These are phyloP conservation scores for Dasysyrphus tricinctus DNA, from an alignment of 2,888 invertebrate genomes.

Conservation along the genomic window DNA sequence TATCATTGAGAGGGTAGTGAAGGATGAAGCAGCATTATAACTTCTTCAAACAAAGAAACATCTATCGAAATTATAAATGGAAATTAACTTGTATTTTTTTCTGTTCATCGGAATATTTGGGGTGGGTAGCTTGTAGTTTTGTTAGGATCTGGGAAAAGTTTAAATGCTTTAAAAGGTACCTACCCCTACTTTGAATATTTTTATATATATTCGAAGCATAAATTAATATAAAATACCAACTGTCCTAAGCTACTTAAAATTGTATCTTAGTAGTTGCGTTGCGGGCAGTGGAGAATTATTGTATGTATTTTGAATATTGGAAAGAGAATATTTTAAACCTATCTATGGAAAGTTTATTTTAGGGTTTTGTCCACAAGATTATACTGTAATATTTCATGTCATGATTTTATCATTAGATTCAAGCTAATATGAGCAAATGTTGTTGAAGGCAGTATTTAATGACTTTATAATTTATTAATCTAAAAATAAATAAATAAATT, in stretches of 20 bases:
- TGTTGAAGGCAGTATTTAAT: background rate
- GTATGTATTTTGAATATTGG: background rate
- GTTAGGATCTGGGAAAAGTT: background rate
- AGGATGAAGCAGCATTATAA: background rate
- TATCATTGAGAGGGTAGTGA: background rate
- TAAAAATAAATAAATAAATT: too few relatives aligned
- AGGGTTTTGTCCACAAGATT: background rate
- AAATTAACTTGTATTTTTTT: background rate
- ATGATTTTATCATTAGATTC: constrained; percentile 1
- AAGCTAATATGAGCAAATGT: background rate
- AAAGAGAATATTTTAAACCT: background rate
- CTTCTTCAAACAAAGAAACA: background rate
- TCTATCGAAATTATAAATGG: background rate
- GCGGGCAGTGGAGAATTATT: background rate
- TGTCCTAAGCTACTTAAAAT: background rate
- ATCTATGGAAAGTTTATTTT: background rate
- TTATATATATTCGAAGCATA: background rate
- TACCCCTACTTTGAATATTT: background rate
- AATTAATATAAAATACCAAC: background rate
- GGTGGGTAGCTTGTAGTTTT: background rate
- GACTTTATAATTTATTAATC: too few relatives aligned
- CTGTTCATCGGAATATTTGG: too few relatives aligned
- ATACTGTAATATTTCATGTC: background rate
- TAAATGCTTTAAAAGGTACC: background rate
- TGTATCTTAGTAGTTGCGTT: background rate